Evolutionary conservation across 2,888 invertebrate species (phyloP), one percentile per base, ranked within the genome.

Genomic region (Nomada fabriciana): DNA sequence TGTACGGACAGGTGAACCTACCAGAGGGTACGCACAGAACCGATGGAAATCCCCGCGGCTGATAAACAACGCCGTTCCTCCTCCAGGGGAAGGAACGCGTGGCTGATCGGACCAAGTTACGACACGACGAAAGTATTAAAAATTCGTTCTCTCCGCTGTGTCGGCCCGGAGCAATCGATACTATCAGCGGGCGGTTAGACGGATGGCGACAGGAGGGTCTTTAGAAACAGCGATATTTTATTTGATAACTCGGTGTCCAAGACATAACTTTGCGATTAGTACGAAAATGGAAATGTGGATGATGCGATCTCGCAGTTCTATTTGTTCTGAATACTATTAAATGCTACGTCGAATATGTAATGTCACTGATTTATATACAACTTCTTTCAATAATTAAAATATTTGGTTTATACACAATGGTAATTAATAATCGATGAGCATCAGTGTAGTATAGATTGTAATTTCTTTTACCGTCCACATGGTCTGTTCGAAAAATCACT

Each of bases 161-260:
- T 52, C 43, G 57, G 25, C 18, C 64, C 50, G 50, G 53, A 18
- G 23, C 59, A 57, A 80, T 80, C 80, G 80, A 80, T 80, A 80
- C 73, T 80, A 80, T 80, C 80, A 42, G 57, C 64, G 47, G 73
- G 23, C 11, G 55, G 57, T 57, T 36, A 57, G 29, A 61, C 60
- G 73, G 29, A 10, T 18, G 25, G 79, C 55, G 43, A 79, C 65
- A 67, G 65, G 72, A 47, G 72, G 67, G 29, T 61, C 42, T 79
- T 80, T 79, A 73, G 72, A 80, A 80, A 80, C 82, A 80, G 73
- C 73, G 61, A 73, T 68, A 65, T 79, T 78, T 78, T 20, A 52
- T 42, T 52, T 43, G 13, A 15, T 20, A 43, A 29, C 5, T 47
- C 15, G 9, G 4, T 15, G 18, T 15, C n/a, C 36, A 36, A 5